These are phyloP conservation scores for Orycteropus afer DNA, from an alignment of 2,113 vertebrate genomes.

Conservation along the genomic window DNA sequence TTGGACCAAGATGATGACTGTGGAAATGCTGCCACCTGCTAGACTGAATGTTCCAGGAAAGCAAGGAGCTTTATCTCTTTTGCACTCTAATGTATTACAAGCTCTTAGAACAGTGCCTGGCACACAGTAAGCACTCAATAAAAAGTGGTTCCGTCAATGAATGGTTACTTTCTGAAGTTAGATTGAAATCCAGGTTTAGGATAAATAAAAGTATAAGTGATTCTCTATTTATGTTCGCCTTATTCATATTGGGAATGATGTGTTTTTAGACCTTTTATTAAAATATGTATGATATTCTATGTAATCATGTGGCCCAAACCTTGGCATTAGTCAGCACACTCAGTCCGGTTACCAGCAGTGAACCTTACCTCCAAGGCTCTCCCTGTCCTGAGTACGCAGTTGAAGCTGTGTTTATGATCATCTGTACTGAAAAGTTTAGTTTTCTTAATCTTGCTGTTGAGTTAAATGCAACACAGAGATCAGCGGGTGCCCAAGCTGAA, in stretches of 20 bases:
- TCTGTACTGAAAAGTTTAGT: not conserved
- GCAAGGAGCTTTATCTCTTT: not conserved
- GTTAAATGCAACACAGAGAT: not conserved
- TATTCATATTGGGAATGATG: not conserved
- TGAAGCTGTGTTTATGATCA: not conserved
- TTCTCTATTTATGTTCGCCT: not conserved
- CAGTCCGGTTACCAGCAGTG: too few relatives aligned
- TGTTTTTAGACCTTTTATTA: not conserved
- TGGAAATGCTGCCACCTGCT: not conserved
- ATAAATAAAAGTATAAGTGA: not conserved
- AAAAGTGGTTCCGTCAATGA: not conserved
- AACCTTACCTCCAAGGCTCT: not conserved
- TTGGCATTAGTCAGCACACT: not conserved
- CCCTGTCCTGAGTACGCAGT: not conserved
- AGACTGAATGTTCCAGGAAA: not conserved
- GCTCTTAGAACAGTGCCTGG: not conserved
- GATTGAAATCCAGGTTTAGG: not conserved
- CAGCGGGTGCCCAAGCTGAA: not conserved
- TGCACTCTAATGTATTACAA: not conserved
- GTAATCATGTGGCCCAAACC: accelerated
- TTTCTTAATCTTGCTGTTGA: not conserved
- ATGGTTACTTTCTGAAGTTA: not conserved
- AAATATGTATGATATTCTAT: not conserved
- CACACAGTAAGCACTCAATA: not conserved
- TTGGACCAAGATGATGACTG: not conserved